Base-by-base conservation (phyloP, 2,113 vertebrate species). In the Pterocles gutturalis region DNA sequence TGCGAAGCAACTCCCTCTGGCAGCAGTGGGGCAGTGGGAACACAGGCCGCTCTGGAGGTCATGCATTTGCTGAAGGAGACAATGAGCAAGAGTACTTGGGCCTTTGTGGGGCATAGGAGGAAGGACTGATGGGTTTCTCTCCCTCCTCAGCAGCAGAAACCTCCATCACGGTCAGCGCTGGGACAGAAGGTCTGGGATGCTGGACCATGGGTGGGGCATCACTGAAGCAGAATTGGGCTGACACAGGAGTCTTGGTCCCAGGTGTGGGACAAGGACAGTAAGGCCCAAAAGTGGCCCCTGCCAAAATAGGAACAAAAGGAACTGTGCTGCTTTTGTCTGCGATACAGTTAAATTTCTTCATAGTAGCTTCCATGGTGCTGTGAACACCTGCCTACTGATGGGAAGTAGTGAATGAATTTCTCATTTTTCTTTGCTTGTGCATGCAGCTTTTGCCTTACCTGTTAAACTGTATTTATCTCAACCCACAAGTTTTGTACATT, bases 161-260 rank as follows among this genome's bases (percentile, higher is more conserved):
- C 10, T 5, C 24, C 22, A 69, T 33, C 7, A 60, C 8, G 14
- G 25, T 13, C n/a, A 33, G 12, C 17, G 10, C 15, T 43, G 19
- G 8, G 13, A 58, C 18, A n/a, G 9, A 34, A 49, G 33, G 16
- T 10, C 28, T 78, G 24, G 28, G 12, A 46, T 0, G 1, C 8
- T 72, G 26, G 7, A 36, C 26, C 0, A 0, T 38, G 19, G 10
- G 7, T 53, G 7, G 4, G 5, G 4, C 7, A 72, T 45, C 38
- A 55, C 29, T 36, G 36, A 25, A 48, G 11, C n/a, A 71, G 11
- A 28, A 34, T 7, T 22, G 43, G 10, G 10, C 34, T 51, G 43
- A 72, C 21, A 48, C 1, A 3, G 7, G 8, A 61, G 6, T 61
- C 9, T 20, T 34, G 20, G 17, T 51, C 34, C 24, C 28, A 31